Base-by-base conservation (phyloP, 2,888 invertebrate species). In the Brenthis ino region DNA sequence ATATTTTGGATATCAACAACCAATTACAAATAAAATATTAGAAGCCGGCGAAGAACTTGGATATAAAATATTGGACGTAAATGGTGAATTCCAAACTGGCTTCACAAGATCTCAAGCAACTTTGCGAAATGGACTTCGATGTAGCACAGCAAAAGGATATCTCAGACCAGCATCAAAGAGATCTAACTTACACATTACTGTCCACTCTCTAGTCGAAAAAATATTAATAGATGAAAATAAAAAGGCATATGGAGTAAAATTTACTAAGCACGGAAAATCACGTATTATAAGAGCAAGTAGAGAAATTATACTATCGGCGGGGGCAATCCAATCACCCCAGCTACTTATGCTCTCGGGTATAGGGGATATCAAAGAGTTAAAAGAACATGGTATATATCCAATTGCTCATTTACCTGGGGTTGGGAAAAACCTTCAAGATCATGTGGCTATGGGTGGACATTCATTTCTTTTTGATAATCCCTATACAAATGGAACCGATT, bases 221-320 rank as follows among this genome's bases (percentile, higher is more conserved):
- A 88, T 97, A 60, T 81, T 96, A 1, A 94, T 96, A 20, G 94
- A 96, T 76, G 83, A 93, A 24, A 86, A 93, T 0, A 95, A 94
- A 76, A 88, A 89, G 51, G 96, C 96, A 0, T 93, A 94, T 54
- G 96, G 96, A 0, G 95, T 96, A 0, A 83, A 91, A 71, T 96
- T 96, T 76, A 93, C 88, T n/a, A 95, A 95, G 78, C 83, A 93
- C 57, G 94, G 93, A 2, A 82, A 88, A 5, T 90, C 87, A 11
- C 89, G 88, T 67, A 90, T 90, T n/a, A 93, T 95, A 0, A 91
- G 87, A 72, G 96, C 96, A 0, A 93, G 91, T 11, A 95, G 94
- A 77, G 98, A 98, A 86, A 95, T 99, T 0, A 96, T 99, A 72
- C 83, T 99, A 53, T 96, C 97, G 20, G 97, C 97, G 0, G 99